Base-by-base conservation (phyloP, 2,888 invertebrate genomes). In the Melinopterus prodromus region DNA sequence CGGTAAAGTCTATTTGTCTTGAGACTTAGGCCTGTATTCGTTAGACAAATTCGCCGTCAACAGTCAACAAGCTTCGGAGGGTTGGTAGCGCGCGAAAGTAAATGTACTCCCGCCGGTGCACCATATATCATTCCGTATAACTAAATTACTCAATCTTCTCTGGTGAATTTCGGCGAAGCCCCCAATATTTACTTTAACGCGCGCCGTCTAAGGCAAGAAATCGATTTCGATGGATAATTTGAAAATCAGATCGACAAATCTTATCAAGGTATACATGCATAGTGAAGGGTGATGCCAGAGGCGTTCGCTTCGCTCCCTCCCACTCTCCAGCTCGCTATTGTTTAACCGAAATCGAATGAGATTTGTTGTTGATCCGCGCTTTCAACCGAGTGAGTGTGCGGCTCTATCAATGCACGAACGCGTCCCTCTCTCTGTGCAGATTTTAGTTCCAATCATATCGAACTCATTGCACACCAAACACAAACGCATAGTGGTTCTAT, bases 141-240 rank as follows among this genome's bases (percentile, higher is more conserved):
- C 53, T 53, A 53, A 53, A 53, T 53, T 53, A 53, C 53, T 53
- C 53, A 53, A 53, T 53, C 53, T 53, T 53, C 53, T 53, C 53
- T 53, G 7, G 3, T 7, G 9, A 12, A 53, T 53, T 53, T 53
- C 53, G 12, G 53, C 53, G 12, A 53, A 9, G 7, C 53, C 53
- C 53, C 53, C 53, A 53, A 53, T 53, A 53, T 53, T 53, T 53
- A 53, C 53, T 53, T 53, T 53, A 53, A 53, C 53, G 53, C 53
- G 26, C 26, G 26, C 53, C 53, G 7, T 53, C 53, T 12, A 53
- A 53, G 53, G 9, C 53, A 53, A 53, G 53, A 53, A 53, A 53
- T 53, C 53, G 53, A 53, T 53, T 53, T 53, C 12, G 53, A 7
- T 1, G 9, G 53, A 53, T 53, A 53, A 53, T 53, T 53, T 53